phyloP scores from a whole-genome alignment of 1,140 invertebrate species.

The Caenorhabditis latens region DNA sequence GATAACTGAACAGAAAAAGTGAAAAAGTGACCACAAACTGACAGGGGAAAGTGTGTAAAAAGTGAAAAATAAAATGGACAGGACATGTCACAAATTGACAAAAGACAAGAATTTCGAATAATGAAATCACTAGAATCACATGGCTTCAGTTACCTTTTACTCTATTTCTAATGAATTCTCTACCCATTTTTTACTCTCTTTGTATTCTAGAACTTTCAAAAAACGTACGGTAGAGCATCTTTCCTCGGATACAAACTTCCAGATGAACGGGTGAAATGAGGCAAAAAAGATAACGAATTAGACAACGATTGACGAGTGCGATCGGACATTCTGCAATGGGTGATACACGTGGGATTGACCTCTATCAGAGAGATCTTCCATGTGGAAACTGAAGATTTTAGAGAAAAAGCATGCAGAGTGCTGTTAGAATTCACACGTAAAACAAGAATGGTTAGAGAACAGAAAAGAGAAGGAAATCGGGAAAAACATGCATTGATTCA shows the following conservation, averaged over 20 bases:
- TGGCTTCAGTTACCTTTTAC: background rate
- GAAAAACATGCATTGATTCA: background rate
- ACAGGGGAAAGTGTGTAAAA: constrained; percentile 2
- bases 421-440: background rate
- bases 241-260: constrained; percentile 60
- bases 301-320: constrained; percentile 60
- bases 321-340: constrained; percentile 60
- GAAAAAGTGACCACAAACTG: constrained; percentile 22
- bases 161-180: background rate
- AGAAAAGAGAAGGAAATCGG: background rate
- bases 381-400: background rate
- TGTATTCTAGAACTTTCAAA: background rate
- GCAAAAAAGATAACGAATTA: constrained; percentile 60
- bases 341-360: background rate
- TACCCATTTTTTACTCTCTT: background rate
- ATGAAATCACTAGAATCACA: background rate
- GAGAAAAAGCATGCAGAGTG: background rate
- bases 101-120: background rate
- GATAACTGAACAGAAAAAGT: constrained; percentile 16
- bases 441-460: background rate
- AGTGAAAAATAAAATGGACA: constrained; percentile 24
- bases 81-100: constrained; percentile 7
- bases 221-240: constrained; percentile 63
- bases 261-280: constrained; percentile 65
- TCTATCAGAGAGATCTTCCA: background rate